A percentile compares a stretch with the other conserved stretches of the same genome.
Conservation (phyloP, 2,797 vertebrate species). For the Onychomys arenicola region DNA sequence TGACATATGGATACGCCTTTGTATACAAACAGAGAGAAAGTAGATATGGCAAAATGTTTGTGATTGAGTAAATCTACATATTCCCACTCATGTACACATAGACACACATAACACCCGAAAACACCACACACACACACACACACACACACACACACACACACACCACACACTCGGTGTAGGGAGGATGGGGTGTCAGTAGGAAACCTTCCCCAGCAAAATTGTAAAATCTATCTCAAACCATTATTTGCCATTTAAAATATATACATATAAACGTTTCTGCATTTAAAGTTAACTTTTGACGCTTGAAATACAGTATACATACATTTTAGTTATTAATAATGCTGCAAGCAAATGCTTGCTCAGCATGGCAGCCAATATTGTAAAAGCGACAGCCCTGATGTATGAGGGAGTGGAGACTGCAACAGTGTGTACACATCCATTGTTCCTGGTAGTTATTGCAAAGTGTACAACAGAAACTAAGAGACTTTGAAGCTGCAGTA, state of each 20-base stretch:
- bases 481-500: slow-evolving; percentile 24
- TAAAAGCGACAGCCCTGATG: neutral
- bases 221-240: slow-evolving; percentile 17
- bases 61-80: neutral
- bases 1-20: neutral
- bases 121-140: neutral
- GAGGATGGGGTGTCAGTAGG: neutral
- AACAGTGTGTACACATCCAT: neutral
- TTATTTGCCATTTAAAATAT: neutral
- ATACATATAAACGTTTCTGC: neutral
- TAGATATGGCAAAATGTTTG: slow-evolving; percentile 36
- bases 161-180: neutral
- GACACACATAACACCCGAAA: neutral
- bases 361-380: neutral
- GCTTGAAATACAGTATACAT: neutral
- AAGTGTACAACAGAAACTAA: neutral
- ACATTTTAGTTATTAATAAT: neutral
- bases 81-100: neutral
- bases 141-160: neutral
- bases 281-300: neutral
- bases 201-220: neutral
- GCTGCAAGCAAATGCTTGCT: neutral
- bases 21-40: neutral
- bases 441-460: slow-evolving; percentile 1
- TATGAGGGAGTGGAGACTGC: neutral